Base-by-base conservation (phyloP, 2,888 invertebrate genomes). In the Cosmia trapezina region DNA sequence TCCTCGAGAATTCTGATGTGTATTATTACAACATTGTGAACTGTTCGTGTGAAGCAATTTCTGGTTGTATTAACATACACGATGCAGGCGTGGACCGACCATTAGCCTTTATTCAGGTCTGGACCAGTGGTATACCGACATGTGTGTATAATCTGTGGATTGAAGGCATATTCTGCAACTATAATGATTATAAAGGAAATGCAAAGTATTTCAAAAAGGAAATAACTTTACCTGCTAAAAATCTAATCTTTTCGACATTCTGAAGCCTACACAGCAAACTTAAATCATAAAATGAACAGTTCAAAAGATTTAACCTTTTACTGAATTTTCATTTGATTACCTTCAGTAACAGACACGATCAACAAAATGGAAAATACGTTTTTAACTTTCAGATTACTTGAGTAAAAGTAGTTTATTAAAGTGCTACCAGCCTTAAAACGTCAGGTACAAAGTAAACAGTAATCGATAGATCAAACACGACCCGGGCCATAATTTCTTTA, bases 391-490 rank as follows among this genome's bases (percentile, higher is more conserved):
- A 33, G 4, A 47, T 63, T 66, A 65, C 51, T 63, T 63, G 22
- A 56, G 37, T 53, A 22, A 63, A 73, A 78, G 65, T 69, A 67
- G 67, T 84, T 70, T 59, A 62, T 59, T 70, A 73, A 71, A 73
- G 56, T 79, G 43, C 54, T 53, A 4, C 41, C 22, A 63, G 37
- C 47, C 54, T 67, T 65, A 66, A 75, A 82, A 74, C 63, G 65
- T 67, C 77, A 66, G 72, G 37, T 69, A 75, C 43, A 72, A 76
- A 41, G 73, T 67, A 78, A 79, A 79, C 68, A 83, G 68, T 72
- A 76, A 81, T 85, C 73, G 47, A 85, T 75, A 73, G 78, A 81
- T 79, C 74, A 85, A 87, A 85, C 76, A 84, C 70, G 62, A 59
- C 75, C 67, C 17, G 14, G 37, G 63, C 70, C 43, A 66, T 68